phyloP scores from a whole-genome alignment of 2,797 vertebrate species.

The Tenualosa ilisha region DNA sequence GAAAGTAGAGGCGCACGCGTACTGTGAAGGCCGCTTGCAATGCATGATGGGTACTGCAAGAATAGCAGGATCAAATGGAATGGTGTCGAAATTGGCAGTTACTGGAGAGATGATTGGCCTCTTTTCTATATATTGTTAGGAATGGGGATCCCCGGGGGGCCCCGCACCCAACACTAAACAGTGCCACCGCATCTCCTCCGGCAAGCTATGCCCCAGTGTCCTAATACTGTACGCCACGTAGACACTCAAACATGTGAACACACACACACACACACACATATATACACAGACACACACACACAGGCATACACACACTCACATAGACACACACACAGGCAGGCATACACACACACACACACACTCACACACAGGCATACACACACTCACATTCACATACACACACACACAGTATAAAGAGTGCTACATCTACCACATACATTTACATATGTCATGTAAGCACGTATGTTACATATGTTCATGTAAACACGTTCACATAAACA shows the following conservation, averaged over 20 bases:
- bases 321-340: neutral
- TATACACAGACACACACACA: neutral
- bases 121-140: conserved; percentile 52
- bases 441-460: neutral
- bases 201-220: conserved; percentile 56
- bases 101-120: conserved; percentile 57
- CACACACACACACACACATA: neutral
- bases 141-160: conserved; percentile 49
- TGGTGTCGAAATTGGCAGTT: conserved; percentile 50
- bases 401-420: neutral
- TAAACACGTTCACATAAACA: neutral
- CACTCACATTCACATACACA: neutral
- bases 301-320: neutral
- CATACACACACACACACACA: neutral
- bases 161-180: conserved; percentile 52
- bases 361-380: neutral
- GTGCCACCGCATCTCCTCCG: conserved; percentile 55
- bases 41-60: conserved; percentile 52
- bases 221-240: conserved; percentile 18
- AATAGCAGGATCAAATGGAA: conserved; percentile 57
- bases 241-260: neutral
- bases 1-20: conserved; percentile 35
- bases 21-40: neutral
- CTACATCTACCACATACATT: neutral
- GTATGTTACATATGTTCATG: too few species aligned